A percentile compares a stretch with the other conserved stretches of the same genome.
Evolutionary conservation across 2,888 invertebrate genomes (phyloP).

Genomic region (Heliconius ethilla): DNA sequence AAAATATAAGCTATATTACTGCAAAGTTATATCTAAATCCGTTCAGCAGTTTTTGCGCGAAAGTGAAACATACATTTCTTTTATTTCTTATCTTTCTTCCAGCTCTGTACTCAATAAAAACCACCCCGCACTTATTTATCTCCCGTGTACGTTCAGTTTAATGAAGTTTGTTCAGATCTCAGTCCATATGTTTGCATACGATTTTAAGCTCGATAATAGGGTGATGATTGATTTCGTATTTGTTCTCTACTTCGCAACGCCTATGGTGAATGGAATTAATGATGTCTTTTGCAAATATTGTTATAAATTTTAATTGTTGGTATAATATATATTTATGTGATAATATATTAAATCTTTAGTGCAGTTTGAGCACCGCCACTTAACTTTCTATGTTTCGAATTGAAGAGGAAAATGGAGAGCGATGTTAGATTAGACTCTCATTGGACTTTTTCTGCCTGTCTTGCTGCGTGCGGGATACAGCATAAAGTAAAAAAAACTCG

Average conservation of each 20-base stretch:
- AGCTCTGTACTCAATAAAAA: background rate
- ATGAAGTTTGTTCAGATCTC: slow-evolving; percentile 46
- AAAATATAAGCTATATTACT: too few relatives aligned
- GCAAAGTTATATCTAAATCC: too few relatives aligned
- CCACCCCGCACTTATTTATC: slow-evolving; percentile 16
- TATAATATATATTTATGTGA: background rate
- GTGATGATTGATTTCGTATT: slow-evolving; percentile 39
- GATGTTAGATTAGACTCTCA: too few relatives aligned
- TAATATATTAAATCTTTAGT: background rate
- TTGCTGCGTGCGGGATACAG: too few relatives aligned
- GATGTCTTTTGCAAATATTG: slow-evolving; percentile 16
- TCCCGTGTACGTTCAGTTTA: slow-evolving; percentile 44
- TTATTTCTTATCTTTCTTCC: background rate
- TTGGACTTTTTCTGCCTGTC: too few relatives aligned
- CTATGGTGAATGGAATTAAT: slow-evolving; percentile 17
- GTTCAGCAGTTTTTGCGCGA: too few relatives aligned
- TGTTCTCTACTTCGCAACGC: slow-evolving; percentile 31
- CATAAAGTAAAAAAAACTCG: too few relatives aligned
- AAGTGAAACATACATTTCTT: background rate
- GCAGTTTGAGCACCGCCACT: background rate
- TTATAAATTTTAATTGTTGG: background rate
- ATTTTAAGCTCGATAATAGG: slow-evolving; percentile 41
- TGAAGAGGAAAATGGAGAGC: too few relatives aligned
- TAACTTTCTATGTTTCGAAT: too few relatives aligned
- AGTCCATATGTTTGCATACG: slow-evolving; percentile 41